Percentiles rank a stretch among this genome's conserved stretches.
Evolutionary conservation across 2,113 vertebrate genomes (phyloP).

Genomic region (Sakesphorus luctuosus): DNA sequence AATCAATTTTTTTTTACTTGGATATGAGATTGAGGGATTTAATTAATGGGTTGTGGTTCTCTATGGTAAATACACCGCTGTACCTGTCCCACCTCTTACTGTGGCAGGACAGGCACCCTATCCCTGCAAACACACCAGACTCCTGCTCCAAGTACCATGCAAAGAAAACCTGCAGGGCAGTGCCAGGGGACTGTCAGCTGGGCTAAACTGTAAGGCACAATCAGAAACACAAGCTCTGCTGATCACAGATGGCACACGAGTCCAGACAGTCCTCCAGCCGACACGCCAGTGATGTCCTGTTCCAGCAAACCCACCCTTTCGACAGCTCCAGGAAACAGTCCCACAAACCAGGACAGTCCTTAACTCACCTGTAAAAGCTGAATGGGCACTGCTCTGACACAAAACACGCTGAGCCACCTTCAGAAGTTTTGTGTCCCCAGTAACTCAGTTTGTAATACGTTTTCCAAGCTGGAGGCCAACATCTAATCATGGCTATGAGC

Average conservation of each 20-base stretch:
- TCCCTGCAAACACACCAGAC: not conserved
- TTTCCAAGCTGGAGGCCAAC: not conserved
- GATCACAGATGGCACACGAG: not conserved
- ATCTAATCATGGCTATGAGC: not conserved
- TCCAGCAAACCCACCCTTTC: not conserved
- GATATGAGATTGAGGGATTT: not conserved
- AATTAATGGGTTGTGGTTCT: not conserved
- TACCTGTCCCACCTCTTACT: accelerated
- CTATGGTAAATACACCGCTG: not conserved
- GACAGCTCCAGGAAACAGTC: not conserved
- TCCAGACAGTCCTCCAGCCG: too few relatives aligned
- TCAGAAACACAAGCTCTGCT: not conserved
- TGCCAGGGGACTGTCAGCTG: not conserved
- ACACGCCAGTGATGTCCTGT: accelerated
- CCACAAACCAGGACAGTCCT: not conserved
- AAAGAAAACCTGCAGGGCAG: not conserved
- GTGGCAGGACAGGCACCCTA: not conserved
- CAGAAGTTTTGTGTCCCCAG: not conserved
- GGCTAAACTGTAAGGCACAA: not conserved
- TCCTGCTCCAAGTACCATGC: not conserved
- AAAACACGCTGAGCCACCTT: not conserved
- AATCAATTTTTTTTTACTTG: not conserved
- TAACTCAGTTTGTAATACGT: not conserved
- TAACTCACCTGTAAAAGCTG: not conserved
- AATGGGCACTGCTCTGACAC: not conserved